Base-by-base conservation (phyloP, 2,888 invertebrate genomes). In the Acronicta leporina region DNA sequence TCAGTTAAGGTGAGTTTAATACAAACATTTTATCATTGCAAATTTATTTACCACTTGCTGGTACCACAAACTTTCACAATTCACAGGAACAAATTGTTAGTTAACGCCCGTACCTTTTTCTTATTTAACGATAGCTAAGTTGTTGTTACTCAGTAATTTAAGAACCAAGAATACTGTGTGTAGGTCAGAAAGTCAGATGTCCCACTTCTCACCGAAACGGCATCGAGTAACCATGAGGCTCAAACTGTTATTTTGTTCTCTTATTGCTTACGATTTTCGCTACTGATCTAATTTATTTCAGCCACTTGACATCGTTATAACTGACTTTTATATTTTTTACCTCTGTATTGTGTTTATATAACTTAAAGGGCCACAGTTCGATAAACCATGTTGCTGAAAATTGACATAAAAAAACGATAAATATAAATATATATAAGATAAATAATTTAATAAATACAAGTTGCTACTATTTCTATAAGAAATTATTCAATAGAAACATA, bases 161-260 rank as follows among this genome's bases (percentile, higher is more conserved):
- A 80, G 76, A 83, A 80, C 73, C 74, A 79, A 84, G 81, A 83
- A 87, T 83, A 83, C 74, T 77, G 79, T 84, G 86, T 89, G 88
- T 90, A 88, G 90, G 89, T 90, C 90, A 90, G 84, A 89, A 84
- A 88, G 87, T 87, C 85, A 89, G 88, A 83, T 87, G 93, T 85
- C 87, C 93, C 83, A 93, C 92, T 92, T 94, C 87, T 82, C 86
- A 85, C 79, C 81, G 82, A 83, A 84, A 87, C 86, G 86, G 87
- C 89, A 85, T 82, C 87, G 82, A 86, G 75, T 86, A 82, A 84
- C 84, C 82, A 87, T 87, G 85, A 85, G 81, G 82, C 81, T 38
- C n/a, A 81, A 78, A 89, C 90, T 87, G 90, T 90, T 89, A 91
- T 86, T 83, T 87, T 85, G 86, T 84, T 84, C 85, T 85, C 83